Evolutionary conservation across 2,888 invertebrate species (phyloP).

Genomic region (Scaptomyza reducta): DNA sequence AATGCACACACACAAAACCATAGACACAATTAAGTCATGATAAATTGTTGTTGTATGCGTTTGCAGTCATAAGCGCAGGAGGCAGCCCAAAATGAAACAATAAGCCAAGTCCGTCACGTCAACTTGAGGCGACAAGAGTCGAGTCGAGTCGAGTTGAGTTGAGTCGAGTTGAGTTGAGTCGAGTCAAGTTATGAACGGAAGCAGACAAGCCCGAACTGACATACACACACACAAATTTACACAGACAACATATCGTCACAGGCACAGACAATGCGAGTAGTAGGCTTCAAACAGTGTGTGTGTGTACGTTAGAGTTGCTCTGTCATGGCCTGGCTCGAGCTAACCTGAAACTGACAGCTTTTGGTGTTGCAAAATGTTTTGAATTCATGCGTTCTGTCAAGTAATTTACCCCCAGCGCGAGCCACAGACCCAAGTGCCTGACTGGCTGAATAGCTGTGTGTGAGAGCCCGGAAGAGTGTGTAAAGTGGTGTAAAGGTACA

Average conservation of each 20-base stretch:
- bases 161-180: conserved; percentile 52
- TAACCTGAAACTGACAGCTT: conserved; percentile 57
- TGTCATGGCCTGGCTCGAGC: conserved; percentile 45
- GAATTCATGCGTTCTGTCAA: conserved; percentile 73
- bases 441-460: conserved; percentile 20
- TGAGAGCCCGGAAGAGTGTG: conserved; percentile 17
- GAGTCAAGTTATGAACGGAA: conserved; percentile 57
- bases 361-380: conserved; percentile 66
- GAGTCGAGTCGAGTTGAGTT: conserved; percentile 48
- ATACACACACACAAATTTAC: conserved; percentile 18
- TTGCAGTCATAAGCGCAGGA: conserved; percentile 66
- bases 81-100: conserved; percentile 75
- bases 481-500: conserved; percentile 38
- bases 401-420: conserved; percentile 63
- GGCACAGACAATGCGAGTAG: conserved; percentile 71
- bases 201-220: conserved; percentile 43
- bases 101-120: conserved; percentile 80
- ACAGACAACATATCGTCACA: conserved; percentile 64
- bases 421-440: conserved; percentile 49
- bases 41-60: conserved; percentile 79
- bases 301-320: conserved; percentile 38
- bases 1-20: conserved; percentile 32
- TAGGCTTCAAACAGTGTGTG: conserved; percentile 51
- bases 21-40: conserved; percentile 78
- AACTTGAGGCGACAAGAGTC: conserved; percentile 73